Evolutionary conservation across 2,888 invertebrate genomes (phyloP).

Genomic region (Dastarcus helophoroides): DNA sequence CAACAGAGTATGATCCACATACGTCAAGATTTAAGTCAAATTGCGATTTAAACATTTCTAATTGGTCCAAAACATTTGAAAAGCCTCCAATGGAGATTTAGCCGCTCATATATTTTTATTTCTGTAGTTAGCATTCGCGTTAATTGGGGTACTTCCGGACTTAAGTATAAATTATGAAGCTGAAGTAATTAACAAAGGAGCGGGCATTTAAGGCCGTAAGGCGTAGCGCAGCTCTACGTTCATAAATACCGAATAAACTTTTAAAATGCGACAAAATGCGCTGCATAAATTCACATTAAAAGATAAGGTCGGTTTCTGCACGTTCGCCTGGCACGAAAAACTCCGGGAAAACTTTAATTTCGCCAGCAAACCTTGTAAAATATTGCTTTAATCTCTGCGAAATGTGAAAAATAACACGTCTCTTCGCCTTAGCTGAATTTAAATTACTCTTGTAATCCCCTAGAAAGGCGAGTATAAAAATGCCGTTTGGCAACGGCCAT

Average conservation of each 20-base stretch:
- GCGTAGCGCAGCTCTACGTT: too few species aligned
- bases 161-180: too few species aligned
- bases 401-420: constrained; percentile 35
- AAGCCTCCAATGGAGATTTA: too few species aligned
- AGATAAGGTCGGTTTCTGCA: constrained; percentile 36
- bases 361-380: constrained; percentile 30
- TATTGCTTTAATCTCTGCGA: constrained; percentile 39
- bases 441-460: constrained; percentile 36
- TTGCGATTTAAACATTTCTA: too few species aligned
- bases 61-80: too few species aligned
- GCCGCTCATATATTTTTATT: too few species aligned
- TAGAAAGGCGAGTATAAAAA: constrained; percentile 31
- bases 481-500: too few species aligned
- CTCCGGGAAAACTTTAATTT: constrained; percentile 37
- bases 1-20: too few species aligned
- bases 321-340: constrained; percentile 27
- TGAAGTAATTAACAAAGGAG: too few species aligned
- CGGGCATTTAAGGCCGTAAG: constrained; percentile 8
- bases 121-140: too few species aligned
- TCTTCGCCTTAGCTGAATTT: constrained; percentile 38
- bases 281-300: constrained; percentile 33
- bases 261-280: constrained; percentile 31
- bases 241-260: constrained; percentile 20
- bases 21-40: too few species aligned
- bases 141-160: too few species aligned